Base-by-base conservation (phyloP, 2,888 invertebrate genomes). In the Pollenia amentaria region DNA sequence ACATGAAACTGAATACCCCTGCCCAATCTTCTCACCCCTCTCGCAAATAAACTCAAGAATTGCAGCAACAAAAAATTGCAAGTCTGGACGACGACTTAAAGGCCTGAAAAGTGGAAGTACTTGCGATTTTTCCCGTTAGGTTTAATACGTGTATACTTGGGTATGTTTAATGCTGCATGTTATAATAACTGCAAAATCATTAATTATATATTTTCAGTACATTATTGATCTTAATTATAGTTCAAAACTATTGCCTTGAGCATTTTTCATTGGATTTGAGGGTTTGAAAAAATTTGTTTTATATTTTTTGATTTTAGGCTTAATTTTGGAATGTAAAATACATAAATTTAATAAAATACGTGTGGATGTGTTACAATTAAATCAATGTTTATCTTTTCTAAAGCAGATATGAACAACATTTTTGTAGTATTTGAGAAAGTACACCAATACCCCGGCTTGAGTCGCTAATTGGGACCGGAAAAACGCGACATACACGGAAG, bases 181-280 rank as follows among this genome's bases (percentile, higher is more conserved):
- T 3, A 2, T n/a, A 55, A 21, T 55, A 42, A 14, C 6, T 16
- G 16, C 3, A 12, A n/a, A 60, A 60, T 48, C 12, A 60, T 48
- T 73, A 48, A 60, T 73, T 48, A 73, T 48, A 60, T 21, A 48
- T 57, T n/a, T 18, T 21, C 48, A n/a, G n/a, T 69, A n/a, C 16
- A 18, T 42, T 76, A 8, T 55, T 70, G 42, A 46, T n/a, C 6
- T 62, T 70, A 64, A 82, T 76, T 76, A 70, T 14, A 53, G 3
- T 64, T 55, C 42, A 55, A 51, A 53, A 44, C 42, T 11, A 42
- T 42, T 29, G 79, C 29, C 44, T 72, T 76, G 21, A 11, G 75
- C n/a, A 14, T 18, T 69, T 51, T 51, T 10, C 14, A 29, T 10
- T 40, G 38, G 38, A 40, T 69, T 69, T 69, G 16, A 16, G 51